Conservation (phyloP, 2,113 vertebrate species). For the Siniperca knerii region DNA sequence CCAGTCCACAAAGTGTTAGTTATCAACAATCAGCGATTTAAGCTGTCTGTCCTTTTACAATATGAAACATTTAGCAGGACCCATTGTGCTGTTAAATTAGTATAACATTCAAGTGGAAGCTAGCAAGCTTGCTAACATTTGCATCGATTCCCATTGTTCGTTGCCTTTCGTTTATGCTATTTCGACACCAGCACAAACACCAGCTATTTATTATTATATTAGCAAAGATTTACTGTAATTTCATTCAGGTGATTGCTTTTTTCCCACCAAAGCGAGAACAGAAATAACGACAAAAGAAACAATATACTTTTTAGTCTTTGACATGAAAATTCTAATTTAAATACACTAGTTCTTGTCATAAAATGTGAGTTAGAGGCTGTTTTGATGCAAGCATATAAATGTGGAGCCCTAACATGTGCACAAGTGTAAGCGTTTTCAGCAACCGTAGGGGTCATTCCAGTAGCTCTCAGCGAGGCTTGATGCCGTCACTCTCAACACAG, state of each 20-base stretch:
- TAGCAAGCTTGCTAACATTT: no score
- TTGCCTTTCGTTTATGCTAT: no score
- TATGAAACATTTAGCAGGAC: no score
- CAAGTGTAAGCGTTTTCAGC: slow-evolving; percentile 11
- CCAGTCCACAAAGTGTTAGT: not conserved
- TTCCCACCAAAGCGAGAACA: not conserved
- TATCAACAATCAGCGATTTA: not conserved
- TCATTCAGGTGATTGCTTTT: not conserved
- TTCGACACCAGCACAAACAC: no score
- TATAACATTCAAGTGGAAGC: no score
- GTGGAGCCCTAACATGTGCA: not conserved
- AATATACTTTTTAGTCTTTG: not conserved
- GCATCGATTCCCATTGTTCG: no score
- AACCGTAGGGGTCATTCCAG: slow-evolving; percentile 34
- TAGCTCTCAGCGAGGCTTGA: slow-evolving; percentile 52
- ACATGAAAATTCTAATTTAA: not conserved
- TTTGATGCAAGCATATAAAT: not conserved
- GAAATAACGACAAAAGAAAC: not conserved
- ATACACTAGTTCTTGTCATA: not conserved
- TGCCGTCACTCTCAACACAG: slow-evolving; percentile 47
- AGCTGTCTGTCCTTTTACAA: no score
- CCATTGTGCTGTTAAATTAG: no score
- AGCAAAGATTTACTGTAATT: not conserved
- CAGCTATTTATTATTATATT: no score
- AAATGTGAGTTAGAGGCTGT: not conserved